Percentiles rank a stretch among this genome's conserved stretches.
phyloP scores from a whole-genome alignment of 2,113 vertebrate genomes.

The Aplodontia rufa region DNA sequence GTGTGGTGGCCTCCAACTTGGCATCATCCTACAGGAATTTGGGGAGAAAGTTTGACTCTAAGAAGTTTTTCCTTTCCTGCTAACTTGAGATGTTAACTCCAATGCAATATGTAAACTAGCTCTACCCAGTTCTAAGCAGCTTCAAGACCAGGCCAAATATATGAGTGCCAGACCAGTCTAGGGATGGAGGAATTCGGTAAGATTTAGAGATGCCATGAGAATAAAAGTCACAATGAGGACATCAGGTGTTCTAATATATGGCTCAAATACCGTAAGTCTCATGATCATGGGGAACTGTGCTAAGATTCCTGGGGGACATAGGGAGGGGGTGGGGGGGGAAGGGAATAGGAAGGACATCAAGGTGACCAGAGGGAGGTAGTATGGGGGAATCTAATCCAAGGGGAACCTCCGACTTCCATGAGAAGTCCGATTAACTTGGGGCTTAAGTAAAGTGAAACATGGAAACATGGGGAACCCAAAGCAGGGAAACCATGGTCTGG shows the following conservation, averaged over 20 bases:
- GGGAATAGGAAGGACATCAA: too few species aligned
- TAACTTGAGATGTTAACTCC: not conserved
- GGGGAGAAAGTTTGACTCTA: not conserved
- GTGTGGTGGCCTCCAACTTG: not conserved
- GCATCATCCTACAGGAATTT: not conserved
- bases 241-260: not conserved
- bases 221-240: not conserved
- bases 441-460: too few species aligned
- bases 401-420: too few species aligned
- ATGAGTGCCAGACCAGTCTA: not conserved
- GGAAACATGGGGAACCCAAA: too few species aligned
- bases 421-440: too few species aligned
- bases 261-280: not conserved
- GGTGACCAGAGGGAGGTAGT: too few species aligned
- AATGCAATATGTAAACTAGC: not conserved
- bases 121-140: not conserved
- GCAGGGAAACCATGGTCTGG: too few species aligned
- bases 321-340: too few species aligned
- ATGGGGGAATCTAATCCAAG: too few species aligned
- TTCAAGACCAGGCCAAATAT: not conserved
- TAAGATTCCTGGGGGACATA: too few species aligned
- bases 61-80: not conserved
- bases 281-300: too few species aligned
- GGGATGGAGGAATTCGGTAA: not conserved
- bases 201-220: not conserved